phyloP scores from a whole-genome alignment of 2,113 vertebrate species.

The Bucco capensis region DNA sequence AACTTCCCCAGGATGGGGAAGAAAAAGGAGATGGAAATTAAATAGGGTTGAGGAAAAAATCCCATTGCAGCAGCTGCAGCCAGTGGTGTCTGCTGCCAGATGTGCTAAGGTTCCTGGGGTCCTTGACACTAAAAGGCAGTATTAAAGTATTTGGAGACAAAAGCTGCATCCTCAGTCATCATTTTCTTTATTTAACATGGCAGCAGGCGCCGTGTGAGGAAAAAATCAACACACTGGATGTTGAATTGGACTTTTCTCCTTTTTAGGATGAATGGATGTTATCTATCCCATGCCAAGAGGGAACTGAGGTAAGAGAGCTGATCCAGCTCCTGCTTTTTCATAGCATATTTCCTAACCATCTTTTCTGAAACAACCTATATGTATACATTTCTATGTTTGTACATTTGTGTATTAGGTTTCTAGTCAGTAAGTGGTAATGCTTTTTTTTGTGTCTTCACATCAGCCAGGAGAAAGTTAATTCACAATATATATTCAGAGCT shows the following conservation, averaged over 20 bases:
- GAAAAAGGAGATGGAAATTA: constrained; percentile 67
- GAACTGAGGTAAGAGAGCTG: constrained; percentile 76
- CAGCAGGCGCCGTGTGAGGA: constrained; percentile 63
- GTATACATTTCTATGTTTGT: background rate
- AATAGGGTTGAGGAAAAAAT: constrained; percentile 63
- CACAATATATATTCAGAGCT: constrained; percentile 45
- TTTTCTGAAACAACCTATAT: constrained; percentile 38
- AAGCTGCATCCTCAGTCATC: constrained; percentile 73
- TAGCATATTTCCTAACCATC: constrained; percentile 12
- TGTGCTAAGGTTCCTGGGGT: constrained; percentile 67
- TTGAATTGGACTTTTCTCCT: constrained; percentile 72
- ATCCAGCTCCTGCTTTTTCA: constrained; percentile 49
- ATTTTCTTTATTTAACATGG: constrained; percentile 79
- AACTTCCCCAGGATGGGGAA: constrained; percentile 73
- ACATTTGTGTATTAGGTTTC: constrained; percentile 34
- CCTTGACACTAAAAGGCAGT: constrained; percentile 68
- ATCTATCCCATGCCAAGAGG: constrained; percentile 61
- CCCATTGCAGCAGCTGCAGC: constrained; percentile 67
- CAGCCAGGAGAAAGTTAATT: constrained; percentile 62
- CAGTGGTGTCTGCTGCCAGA: constrained; percentile 72
- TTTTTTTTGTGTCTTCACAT: constrained; percentile 23
- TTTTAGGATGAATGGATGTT: constrained; percentile 68
- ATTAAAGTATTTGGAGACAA: constrained; percentile 76
- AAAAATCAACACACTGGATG: constrained; percentile 68
- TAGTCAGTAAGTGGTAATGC: constrained; percentile 13